Percentiles rank a stretch among this genome's conserved stretches.
phyloP scores from a whole-genome alignment of 2,888 invertebrate genomes.

The Pristionchus fissidentatus region DNA sequence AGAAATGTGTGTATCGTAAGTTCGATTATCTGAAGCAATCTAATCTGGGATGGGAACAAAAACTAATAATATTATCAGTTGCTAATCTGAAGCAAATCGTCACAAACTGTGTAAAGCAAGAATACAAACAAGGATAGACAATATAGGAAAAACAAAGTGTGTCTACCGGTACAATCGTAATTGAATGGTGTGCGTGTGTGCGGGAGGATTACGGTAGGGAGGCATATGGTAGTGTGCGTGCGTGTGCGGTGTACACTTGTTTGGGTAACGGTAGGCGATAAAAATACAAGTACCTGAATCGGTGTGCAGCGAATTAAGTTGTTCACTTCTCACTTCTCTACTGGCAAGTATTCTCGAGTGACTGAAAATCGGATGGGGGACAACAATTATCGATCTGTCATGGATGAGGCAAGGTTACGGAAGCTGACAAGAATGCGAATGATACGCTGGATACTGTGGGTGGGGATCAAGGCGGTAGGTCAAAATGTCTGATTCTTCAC shows the following conservation, averaged over 20 bases:
- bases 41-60: too few species aligned
- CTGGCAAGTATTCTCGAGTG: too few species aligned
- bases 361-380: not conserved
- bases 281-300: constrained; percentile 36
- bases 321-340: not conserved
- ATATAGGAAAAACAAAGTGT: not conserved
- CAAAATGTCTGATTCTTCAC: not conserved
- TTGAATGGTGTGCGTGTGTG: constrained; percentile 4
- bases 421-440: not conserved
- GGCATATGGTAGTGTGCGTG: not conserved
- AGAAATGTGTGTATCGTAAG: constrained; percentile 4
- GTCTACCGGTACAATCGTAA: constrained; percentile 32
- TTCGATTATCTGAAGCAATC: too few species aligned
- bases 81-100: too few species aligned
- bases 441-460: not conserved
- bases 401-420: constrained; percentile 35
- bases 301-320: constrained; percentile 3
- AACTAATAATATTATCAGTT: too few species aligned
- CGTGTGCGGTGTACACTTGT: not conserved
- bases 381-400: constrained; percentile 10
- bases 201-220: not conserved
- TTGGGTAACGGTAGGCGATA: not conserved
- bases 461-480: not conserved
- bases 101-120: too few species aligned
- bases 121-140: too few species aligned